A percentile compares a stretch with the other conserved stretches of the same genome.
Conservation (phyloP, 2,888 invertebrate genomes). For the Caenorhabditis imperialis region DNA sequence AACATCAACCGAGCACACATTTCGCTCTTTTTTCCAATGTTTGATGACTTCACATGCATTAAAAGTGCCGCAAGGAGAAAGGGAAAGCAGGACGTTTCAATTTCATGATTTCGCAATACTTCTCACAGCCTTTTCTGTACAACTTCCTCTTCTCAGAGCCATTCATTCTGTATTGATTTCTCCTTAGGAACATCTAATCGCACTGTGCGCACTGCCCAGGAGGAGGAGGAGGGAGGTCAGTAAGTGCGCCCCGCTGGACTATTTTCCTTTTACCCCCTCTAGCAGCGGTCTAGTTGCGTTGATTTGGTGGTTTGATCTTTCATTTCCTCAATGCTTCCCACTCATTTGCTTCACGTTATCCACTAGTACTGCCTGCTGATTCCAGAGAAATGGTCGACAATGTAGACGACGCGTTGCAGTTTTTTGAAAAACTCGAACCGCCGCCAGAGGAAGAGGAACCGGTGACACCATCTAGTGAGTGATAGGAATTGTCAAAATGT, state of each 20-base stretch:
- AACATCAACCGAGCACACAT: too few relatives aligned
- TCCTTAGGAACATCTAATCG: too few relatives aligned
- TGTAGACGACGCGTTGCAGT: slow-evolving; percentile 40
- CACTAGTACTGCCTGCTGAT: slow-evolving; percentile 17
- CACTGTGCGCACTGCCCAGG: too few relatives aligned
- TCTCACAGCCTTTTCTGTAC: too few relatives aligned
- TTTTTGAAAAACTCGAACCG: slow-evolving; percentile 50
- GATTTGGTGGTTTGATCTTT: slow-evolving; percentile 53
- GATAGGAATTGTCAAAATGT: too few relatives aligned
- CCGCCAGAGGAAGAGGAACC: slow-evolving; percentile 42
- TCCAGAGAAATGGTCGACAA: slow-evolving; percentile 43
- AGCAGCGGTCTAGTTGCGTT: neutral
- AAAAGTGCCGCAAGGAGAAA: neutral
- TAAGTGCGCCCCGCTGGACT: slow-evolving; percentile 26
- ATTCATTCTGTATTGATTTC: too few relatives aligned
- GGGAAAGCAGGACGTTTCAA: neutral
- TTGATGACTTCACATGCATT: slow-evolving; percentile 5
- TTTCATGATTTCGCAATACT: slow-evolving; percentile 8
- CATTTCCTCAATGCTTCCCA: slow-evolving; percentile 8
- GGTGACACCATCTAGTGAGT: too few relatives aligned
- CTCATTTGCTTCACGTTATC: slow-evolving; percentile 4
- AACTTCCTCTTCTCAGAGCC: too few relatives aligned
- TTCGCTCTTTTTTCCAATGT: slow-evolving; percentile 6
- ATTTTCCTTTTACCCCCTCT: slow-evolving; percentile 19
- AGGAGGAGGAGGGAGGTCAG: too few relatives aligned